phyloP scores from a whole-genome alignment of 1,140 invertebrate genomes.

The Oryzaephilus surinamensis region DNA sequence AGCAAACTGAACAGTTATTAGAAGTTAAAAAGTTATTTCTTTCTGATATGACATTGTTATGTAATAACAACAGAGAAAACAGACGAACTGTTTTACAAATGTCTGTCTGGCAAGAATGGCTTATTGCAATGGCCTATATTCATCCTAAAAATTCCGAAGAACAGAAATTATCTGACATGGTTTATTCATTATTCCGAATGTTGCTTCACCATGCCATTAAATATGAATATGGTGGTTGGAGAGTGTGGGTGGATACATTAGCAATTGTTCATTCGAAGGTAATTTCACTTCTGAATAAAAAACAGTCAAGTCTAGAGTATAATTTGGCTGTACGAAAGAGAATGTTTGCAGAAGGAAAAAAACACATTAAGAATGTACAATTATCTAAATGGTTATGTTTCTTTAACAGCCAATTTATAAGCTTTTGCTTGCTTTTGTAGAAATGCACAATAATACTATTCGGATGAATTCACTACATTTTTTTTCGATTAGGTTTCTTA shows the following conservation, averaged over 20 bases:
- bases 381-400: no score
- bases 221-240: conserved; percentile 99
- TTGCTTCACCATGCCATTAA: conserved; percentile 98
- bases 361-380: no score
- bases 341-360: no score
- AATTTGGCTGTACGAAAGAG: no score
- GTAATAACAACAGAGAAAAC: conserved; percentile 96
- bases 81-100: conserved; percentile 94
- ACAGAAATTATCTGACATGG: conserved; percentile 95
- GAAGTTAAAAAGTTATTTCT: conserved; percentile 95
- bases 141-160: conserved; percentile 92
- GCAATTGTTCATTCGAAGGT: conserved; percentile 99
- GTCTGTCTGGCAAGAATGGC: conserved; percentile 99
- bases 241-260: conserved; percentile 98
- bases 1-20: conserved; percentile 79
- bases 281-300: conserved; percentile 19
- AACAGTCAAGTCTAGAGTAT: no score
- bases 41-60: conserved; percentile 93
- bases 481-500: conserved; percentile 63
- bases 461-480: not conserved
- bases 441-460: not conserved
- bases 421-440: not conserved
- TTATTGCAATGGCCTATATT: conserved; percentile 97
- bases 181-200: conserved; percentile 95
- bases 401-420: no score